A percentile compares a stretch with the other conserved stretches of the same genome.
Conservation (phyloP, 2,113 vertebrate genomes). For the Barbus barbus region DNA sequence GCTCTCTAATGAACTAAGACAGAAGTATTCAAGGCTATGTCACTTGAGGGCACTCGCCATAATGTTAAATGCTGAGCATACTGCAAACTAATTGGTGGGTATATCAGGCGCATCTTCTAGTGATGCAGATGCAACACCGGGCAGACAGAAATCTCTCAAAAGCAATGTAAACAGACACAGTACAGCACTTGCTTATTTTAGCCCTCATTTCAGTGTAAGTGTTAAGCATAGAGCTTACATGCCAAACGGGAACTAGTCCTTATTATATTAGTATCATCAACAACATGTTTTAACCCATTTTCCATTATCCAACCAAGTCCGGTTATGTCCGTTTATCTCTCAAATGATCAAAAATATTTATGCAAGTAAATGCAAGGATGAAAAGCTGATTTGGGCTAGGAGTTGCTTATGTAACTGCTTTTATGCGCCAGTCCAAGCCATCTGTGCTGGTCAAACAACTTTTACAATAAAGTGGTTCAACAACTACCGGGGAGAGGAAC, state of each 20-base stretch:
- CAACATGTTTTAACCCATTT: slow-evolving; percentile 32
- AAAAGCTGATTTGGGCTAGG: slow-evolving; percentile 37
- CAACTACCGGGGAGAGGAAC: background rate
- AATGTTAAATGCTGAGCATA: background rate
- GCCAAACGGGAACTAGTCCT: slow-evolving; percentile 15
- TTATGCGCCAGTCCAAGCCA: slow-evolving; percentile 13
- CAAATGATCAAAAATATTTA: slow-evolving; percentile 34
- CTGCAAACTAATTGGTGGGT: background rate
- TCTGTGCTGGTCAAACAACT: slow-evolving; percentile 27
- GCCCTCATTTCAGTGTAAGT: background rate
- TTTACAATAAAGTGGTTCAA: slow-evolving; percentile 20
- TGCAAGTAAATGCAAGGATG: slow-evolving; percentile 27
- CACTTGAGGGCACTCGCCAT: background rate
- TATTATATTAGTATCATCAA: slow-evolving; percentile 31
- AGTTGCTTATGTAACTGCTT: slow-evolving; percentile 33
- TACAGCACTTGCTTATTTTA: slow-evolving; percentile 11
- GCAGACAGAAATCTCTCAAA: slow-evolving; percentile 1
- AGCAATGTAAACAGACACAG: background rate
- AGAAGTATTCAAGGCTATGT: background rate
- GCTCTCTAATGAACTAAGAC: slow-evolving; percentile 42
- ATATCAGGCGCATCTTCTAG: background rate
- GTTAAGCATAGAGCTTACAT: background rate
- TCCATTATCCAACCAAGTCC: slow-evolving; percentile 42
- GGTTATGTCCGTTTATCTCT: slow-evolving; percentile 9
- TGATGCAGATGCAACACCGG: background rate